A percentile compares a stretch with the other conserved stretches of the same genome.
These are phyloP conservation scores for Dioctria rufipes DNA, from an alignment of 2,888 invertebrate species.

Conservation along the genomic window DNA sequence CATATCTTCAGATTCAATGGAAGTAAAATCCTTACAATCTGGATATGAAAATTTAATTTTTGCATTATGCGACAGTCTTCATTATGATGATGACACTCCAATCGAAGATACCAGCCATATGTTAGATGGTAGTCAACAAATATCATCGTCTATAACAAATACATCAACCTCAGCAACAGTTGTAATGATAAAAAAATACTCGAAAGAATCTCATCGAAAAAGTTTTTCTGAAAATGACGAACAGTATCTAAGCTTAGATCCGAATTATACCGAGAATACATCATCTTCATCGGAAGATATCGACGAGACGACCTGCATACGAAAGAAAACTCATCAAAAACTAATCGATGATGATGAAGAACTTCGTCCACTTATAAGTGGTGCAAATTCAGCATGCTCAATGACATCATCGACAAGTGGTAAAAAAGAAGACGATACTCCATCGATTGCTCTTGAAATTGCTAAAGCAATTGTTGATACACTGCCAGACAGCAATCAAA, in stretches of 20 bases:
- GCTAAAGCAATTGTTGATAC: constrained; percentile 55
- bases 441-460: constrained; percentile 54
- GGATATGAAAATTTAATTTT: constrained; percentile 66
- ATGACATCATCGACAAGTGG: constrained; percentile 27
- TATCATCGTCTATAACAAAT: constrained; percentile 15
- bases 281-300: constrained; percentile 62
- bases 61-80: constrained; percentile 69
- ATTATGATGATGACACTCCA: constrained; percentile 63
- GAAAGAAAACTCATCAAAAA: constrained; percentile 50
- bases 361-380: constrained; percentile 67
- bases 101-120: neutral
- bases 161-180: constrained; percentile 42
- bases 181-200: constrained; percentile 59
- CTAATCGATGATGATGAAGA: constrained; percentile 67
- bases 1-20: neutral
- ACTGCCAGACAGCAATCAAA: constrained; percentile 57
- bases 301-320: constrained; percentile 16
- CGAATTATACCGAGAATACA: constrained; percentile 56
- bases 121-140: neutral
- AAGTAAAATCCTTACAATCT: neutral
- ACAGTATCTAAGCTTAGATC: constrained; percentile 63
- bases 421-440: constrained; percentile 44
- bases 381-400: constrained; percentile 59
- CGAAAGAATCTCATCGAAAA: constrained; percentile 15
- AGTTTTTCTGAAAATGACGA: constrained; percentile 63